These are phyloP conservation scores for Haemorhous mexicanus DNA, from an alignment of 2,113 vertebrate species.

Conservation along the genomic window DNA sequence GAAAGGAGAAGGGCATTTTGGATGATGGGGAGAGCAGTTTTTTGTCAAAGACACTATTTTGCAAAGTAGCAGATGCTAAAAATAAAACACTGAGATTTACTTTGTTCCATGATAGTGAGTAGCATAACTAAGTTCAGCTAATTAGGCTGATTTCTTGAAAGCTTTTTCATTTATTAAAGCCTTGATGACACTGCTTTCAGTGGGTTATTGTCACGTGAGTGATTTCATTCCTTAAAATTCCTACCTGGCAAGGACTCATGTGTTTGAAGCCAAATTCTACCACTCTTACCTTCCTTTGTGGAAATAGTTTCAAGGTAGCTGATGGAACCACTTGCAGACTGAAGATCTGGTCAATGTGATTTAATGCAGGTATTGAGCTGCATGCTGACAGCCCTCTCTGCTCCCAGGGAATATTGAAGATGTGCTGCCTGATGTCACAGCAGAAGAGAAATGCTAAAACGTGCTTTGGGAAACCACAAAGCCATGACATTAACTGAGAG, in stretches of 20 bases:
- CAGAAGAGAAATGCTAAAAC: neutral
- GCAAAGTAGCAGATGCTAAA: neutral
- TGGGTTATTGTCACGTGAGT: neutral
- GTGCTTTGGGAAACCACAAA: neutral
- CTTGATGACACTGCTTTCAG: neutral
- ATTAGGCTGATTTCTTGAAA: slow-evolving; percentile 17
- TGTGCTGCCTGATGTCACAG: neutral
- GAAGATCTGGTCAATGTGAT: neutral
- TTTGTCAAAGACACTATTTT: neutral
- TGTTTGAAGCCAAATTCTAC: neutral
- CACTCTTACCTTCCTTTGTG: neutral
- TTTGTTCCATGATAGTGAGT: neutral
- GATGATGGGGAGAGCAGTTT: neutral
- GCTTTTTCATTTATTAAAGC: neutral
- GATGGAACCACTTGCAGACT: neutral
- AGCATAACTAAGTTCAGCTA: neutral
- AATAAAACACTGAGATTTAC: neutral
- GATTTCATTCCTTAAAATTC: neutral
- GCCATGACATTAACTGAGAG: neutral
- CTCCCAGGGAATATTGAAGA: neutral
- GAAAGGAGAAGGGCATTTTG: neutral
- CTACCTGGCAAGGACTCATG: neutral
- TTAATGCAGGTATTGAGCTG: neutral
- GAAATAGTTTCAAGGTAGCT: neutral
- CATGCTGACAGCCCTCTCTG: neutral